These are phyloP conservation scores for Rhagonycha lutea DNA, from an alignment of 2,888 invertebrate genomes.

Conservation along the genomic window DNA sequence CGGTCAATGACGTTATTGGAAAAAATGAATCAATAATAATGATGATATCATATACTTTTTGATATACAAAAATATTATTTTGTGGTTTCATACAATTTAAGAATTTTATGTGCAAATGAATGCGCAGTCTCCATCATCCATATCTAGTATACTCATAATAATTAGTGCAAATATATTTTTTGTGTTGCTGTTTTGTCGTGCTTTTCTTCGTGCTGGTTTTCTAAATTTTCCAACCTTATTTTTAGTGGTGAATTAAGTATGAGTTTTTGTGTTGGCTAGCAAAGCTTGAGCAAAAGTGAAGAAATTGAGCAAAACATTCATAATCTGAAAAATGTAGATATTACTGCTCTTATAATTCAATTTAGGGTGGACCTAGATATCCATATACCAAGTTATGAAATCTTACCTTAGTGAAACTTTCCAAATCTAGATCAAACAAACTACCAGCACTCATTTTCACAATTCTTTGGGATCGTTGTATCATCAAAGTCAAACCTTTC, in stretches of 20 bases:
- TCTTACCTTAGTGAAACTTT: background rate
- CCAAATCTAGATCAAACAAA: background rate
- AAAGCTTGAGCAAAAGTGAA: background rate
- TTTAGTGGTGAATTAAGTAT: background rate
- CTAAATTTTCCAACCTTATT: too few relatives aligned
- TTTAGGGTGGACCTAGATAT: too few relatives aligned
- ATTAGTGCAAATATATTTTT: background rate
- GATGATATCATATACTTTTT: too few relatives aligned
- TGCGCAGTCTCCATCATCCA: background rate
- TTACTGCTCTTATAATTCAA: too few relatives aligned
- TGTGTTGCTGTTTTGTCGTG: too few relatives aligned
- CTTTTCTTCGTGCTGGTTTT: too few relatives aligned
- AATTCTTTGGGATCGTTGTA: background rate
- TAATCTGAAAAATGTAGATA: background rate
- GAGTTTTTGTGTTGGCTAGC: background rate
- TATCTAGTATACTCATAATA: background rate
- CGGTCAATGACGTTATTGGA: too few relatives aligned
- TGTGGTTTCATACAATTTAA: background rate
- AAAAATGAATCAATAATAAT: too few relatives aligned
- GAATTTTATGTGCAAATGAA: too few relatives aligned
- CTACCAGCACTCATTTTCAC: background rate
- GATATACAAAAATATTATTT: too few relatives aligned
- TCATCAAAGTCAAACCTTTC: background rate
- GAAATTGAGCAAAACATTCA: background rate
- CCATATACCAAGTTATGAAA: background rate